Conservation (phyloP, 2,113 vertebrate genomes). For the Tylochromis polylepis region DNA sequence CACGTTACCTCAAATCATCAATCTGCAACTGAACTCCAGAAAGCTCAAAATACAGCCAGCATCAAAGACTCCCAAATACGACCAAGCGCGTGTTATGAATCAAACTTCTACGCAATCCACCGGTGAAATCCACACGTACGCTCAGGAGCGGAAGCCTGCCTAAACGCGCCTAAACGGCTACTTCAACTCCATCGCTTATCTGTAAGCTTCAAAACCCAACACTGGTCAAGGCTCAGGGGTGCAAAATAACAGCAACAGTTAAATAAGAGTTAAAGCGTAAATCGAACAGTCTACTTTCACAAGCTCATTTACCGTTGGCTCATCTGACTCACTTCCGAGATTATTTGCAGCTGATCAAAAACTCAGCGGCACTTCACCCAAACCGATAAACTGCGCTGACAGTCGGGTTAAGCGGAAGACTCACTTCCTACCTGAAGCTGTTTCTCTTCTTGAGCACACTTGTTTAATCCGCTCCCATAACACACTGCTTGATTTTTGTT, state of each 20-base stretch:
- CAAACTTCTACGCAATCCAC: conserved; percentile 1
- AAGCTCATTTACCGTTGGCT: background rate
- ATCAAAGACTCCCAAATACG: background rate
- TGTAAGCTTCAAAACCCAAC: background rate
- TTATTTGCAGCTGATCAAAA: background rate
- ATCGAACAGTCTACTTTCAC: background rate
- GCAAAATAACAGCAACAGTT: background rate
- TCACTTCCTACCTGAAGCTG: conserved; percentile 59
- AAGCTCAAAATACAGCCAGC: background rate
- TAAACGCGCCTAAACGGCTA: background rate
- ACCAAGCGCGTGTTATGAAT: background rate
- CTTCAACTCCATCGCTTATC: background rate
- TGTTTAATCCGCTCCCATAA: conserved; percentile 56
- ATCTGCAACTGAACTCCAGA: background rate
- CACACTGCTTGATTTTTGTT: conserved; percentile 23
- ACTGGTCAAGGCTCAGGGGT: background rate
- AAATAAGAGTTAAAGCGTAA: background rate
- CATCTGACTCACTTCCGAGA: conserved; percentile 10
- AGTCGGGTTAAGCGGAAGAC: background rate
- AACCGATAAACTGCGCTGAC: background rate
- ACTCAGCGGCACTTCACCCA: background rate
- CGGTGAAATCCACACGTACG: conserved; percentile 3
- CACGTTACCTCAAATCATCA: background rate
- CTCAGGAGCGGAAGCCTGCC: background rate
- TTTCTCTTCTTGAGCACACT: conserved; percentile 43